Evolutionary conservation across 1,140 invertebrate species (phyloP).

Genomic region (Pachyrhynchus sulphureomaculatus): DNA sequence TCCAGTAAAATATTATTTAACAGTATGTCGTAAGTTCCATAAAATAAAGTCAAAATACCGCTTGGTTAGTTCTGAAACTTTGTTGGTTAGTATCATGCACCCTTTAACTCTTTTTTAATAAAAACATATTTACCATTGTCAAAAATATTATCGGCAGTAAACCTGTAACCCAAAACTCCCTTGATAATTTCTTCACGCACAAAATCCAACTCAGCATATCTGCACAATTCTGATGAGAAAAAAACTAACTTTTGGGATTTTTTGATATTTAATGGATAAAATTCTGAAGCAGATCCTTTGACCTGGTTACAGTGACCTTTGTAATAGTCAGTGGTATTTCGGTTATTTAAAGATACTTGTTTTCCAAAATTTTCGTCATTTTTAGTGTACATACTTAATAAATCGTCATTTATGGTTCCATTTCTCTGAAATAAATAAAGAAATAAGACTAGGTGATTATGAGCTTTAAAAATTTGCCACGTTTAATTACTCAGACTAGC

Average conservation of each 20-base stretch:
- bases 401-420: constrained; percentile 66
- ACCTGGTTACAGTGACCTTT: constrained; percentile 51
- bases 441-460: too few species aligned
- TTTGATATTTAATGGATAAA: constrained; percentile 57
- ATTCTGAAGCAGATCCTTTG: constrained; percentile 63
- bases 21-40: too few species aligned
- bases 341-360: constrained; percentile 58
- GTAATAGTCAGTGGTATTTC: constrained; percentile 54
- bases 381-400: constrained; percentile 73
- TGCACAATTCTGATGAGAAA: constrained; percentile 71
- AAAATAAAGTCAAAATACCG: too few species aligned
- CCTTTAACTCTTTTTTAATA: neutral
- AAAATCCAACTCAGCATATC: constrained; percentile 61
- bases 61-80: too few species aligned
- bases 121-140: constrained; percentile 59
- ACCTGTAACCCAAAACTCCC: constrained; percentile 61
- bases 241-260: constrained; percentile 58
- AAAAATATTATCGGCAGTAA: constrained; percentile 58
- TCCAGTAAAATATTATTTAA: too few species aligned
- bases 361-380: constrained; percentile 55
- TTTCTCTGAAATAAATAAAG: constrained; percentile 74
- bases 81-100: too few species aligned
- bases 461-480: too few species aligned
- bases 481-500: too few species aligned
- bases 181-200: constrained; percentile 54